phyloP scores from a whole-genome alignment of 2,113 vertebrate genomes.

The Tenebrosternarchus preto region DNA sequence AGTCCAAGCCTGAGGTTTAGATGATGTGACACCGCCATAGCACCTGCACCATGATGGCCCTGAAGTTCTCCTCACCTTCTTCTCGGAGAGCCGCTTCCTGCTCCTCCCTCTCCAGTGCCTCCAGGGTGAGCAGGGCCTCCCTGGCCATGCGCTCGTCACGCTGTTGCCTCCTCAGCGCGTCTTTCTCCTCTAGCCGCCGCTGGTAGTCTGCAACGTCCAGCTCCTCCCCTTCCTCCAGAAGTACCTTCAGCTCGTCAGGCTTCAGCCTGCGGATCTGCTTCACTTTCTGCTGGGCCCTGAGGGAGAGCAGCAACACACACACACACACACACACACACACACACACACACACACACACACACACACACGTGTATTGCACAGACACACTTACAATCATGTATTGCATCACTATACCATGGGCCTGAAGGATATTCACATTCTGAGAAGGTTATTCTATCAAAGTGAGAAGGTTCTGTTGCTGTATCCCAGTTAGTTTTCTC shows the following conservation, averaged over 20 bases:
- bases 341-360: background rate
- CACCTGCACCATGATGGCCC: too few relatives aligned
- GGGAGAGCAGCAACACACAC: background rate
- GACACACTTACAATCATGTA: too few relatives aligned
- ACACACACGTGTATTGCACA: too few relatives aligned
- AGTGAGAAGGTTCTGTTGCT: too few relatives aligned
- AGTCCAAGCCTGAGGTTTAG: too few relatives aligned
- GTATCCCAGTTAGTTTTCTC: too few relatives aligned
- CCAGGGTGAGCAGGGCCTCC: conserved; percentile 72
- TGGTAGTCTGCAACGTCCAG: conserved; percentile 79
- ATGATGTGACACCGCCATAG: too few relatives aligned
- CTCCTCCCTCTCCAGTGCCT: conserved; percentile 75
- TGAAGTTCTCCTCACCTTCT: conserved; percentile 20
- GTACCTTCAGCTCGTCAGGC: conserved; percentile 86
- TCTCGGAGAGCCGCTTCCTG: conserved; percentile 45
- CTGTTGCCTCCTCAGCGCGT: conserved; percentile 73
- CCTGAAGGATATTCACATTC: too few relatives aligned
- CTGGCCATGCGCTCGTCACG: conserved; percentile 72
- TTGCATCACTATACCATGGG: too few relatives aligned
- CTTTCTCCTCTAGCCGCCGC: conserved; percentile 74
- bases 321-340: conserved; percentile 3
- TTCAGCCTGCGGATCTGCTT: conserved; percentile 87
- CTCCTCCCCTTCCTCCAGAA: conserved; percentile 78
- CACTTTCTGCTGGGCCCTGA: conserved; percentile 87
- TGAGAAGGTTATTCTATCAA: too few relatives aligned